These are phyloP conservation scores for Caenorhabditis becei DNA, from an alignment of 2,888 invertebrate species.

Conservation along the genomic window DNA sequence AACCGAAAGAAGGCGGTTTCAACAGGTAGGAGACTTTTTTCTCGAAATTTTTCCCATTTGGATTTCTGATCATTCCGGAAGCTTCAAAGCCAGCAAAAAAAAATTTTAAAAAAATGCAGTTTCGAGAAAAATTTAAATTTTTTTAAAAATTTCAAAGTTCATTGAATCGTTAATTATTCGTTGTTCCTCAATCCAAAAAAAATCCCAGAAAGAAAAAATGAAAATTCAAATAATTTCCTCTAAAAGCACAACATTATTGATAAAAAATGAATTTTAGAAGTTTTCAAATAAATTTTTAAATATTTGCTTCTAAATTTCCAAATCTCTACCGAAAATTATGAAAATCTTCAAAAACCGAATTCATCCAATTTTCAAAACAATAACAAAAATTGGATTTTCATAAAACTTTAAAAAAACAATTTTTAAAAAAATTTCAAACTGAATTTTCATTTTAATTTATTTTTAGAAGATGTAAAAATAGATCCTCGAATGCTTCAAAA, in stretches of 20 bases:
- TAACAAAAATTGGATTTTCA: not conserved
- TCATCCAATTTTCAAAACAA: not conserved
- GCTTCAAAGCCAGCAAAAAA: too few relatives aligned
- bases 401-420: not conserved
- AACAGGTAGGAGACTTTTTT: constrained; percentile 65
- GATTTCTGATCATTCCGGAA: too few relatives aligned
- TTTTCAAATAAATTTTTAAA: too few relatives aligned
- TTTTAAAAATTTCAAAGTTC: not conserved
- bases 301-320: too few relatives aligned
- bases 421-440: not conserved
- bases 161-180: not conserved
- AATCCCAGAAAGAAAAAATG: not conserved
- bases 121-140: not conserved
- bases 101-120: not conserved
- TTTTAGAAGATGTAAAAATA: too few relatives aligned
- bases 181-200: not conserved
- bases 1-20: constrained; percentile 65
- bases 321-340: not conserved
- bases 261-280: too few relatives aligned
- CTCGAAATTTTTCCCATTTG: not conserved
- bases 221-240: not conserved
- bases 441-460: too few relatives aligned
- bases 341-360: not conserved
- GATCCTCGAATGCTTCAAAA: too few relatives aligned
- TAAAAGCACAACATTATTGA: too few relatives aligned